Percentiles rank a stretch among this genome's conserved stretches.
These are phyloP conservation scores for Melitaea athalia DNA, from an alignment of 2,888 invertebrate species.

Conservation along the genomic window DNA sequence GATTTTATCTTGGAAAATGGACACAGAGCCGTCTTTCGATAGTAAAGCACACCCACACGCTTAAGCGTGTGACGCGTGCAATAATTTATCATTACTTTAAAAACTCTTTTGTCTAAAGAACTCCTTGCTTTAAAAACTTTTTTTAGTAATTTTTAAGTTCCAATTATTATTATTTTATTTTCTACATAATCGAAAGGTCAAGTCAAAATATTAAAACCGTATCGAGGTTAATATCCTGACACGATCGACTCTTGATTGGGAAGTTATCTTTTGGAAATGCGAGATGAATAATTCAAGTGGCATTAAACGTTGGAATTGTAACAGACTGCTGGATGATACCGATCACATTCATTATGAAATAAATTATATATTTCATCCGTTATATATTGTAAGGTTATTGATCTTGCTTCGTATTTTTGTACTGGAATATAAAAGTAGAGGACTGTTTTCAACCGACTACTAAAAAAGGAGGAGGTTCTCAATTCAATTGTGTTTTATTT, in stretches of 20 bases:
- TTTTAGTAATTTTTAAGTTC: neutral
- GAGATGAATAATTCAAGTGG: conserved; percentile 35
- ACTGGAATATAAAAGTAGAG: no score
- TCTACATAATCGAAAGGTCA: conserved; percentile 10
- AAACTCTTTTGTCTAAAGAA: neutral
- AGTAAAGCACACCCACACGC: no score
- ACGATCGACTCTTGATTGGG: conserved; percentile 34
- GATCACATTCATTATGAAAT: conserved; percentile 28
- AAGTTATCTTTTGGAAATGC: conserved; percentile 36
- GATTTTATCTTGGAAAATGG: no score
- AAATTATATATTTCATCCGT: neutral
- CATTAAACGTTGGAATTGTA: conserved; percentile 32
- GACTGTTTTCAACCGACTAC: no score
- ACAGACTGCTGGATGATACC: conserved; percentile 21
- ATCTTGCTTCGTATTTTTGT: neutral
- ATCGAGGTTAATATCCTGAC: conserved; percentile 30
- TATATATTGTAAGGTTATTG: neutral
- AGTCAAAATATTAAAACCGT: conserved; percentile 13
- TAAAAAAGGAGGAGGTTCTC: no score
- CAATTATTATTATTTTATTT: neutral
- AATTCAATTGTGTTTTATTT: no score
- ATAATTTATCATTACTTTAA: no score
- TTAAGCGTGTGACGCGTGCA: no score
- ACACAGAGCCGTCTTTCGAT: no score
- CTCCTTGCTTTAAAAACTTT: neutral